Conservation (phyloP, 2,113 vertebrate species). For the Caloenas nicobarica region DNA sequence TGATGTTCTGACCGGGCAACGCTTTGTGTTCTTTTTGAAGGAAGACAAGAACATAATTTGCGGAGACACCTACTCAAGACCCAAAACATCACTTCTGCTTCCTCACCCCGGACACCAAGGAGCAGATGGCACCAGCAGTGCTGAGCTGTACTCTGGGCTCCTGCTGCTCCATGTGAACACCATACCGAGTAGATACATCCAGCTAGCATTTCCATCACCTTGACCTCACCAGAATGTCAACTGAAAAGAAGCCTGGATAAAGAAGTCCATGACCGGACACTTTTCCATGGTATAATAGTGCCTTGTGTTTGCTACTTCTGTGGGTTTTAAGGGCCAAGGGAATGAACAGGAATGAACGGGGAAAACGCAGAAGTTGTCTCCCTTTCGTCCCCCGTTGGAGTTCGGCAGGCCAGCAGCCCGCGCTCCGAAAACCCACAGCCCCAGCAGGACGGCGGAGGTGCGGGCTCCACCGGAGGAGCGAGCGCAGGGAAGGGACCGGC, state of each 20-base stretch:
- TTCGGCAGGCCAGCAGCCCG: no score
- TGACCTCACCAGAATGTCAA: background rate
- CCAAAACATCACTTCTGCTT: background rate
- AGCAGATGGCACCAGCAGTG: background rate
- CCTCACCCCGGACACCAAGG: background rate
- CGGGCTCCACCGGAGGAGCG: fast-evolving
- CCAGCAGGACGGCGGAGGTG: fast-evolving
- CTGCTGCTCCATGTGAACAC: background rate
- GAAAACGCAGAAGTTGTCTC: background rate
- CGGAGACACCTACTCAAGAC: background rate
- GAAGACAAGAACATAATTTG: background rate
- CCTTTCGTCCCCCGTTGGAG: background rate
- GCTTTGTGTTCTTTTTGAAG: background rate
- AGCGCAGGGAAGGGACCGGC: fast-evolving
- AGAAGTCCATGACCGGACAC: background rate
- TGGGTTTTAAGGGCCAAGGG: background rate
- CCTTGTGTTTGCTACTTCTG: background rate
- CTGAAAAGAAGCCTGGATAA: background rate
- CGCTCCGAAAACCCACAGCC: fast-evolving
- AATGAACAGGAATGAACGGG: no score
- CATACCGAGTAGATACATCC: fast-evolving
- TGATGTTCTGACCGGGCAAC: fast-evolving
- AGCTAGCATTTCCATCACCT: background rate
- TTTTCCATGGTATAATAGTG: background rate
- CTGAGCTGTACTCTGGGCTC: background rate